Base-by-base conservation (phyloP, 2,888 invertebrate genomes). In the Oxystoma pomonae region DNA sequence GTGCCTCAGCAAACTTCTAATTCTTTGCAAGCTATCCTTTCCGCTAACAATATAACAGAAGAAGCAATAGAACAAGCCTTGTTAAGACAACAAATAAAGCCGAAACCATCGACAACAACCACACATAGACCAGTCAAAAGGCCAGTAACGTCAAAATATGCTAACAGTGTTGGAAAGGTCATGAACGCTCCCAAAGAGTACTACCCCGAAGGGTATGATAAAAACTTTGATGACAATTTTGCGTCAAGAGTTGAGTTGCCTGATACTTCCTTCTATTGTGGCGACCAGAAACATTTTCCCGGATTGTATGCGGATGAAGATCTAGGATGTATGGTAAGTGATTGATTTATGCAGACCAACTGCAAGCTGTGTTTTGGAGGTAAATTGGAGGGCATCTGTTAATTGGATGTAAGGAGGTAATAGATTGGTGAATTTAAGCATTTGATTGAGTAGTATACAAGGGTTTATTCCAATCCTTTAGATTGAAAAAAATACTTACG, bases 141-240 rank as follows among this genome's bases (percentile, higher is more conserved):
- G 0, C 82, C 83, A 64, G 80, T 82, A 20, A 73, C 64, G 74
- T 81, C 65, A 73, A 73, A 73, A 60, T 72, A 73, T 49, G 73
- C 74, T 20, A 76, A 73, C 50, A 78, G 77, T 61, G 75, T 77
- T 9, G 80, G 79, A 3, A 81, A 92, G 82, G 93, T 94, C 2
- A 94, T 94, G 94, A 94, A 94, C 75, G 93, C 94, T 0, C 94
- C 94, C 0, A 87, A 89, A 56, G 94, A 94, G 74, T 94, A 94
- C 76, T 94, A 94, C 77, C 94, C 94, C 0, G 90, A 91, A 1
- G 91, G 91, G 0, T 94, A 94, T 74, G 92, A 93, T 74, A 93
- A 93, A 80, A 92, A 93, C 77, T 94, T 92, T 73, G 94, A 94
- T 74, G 94, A 94, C 73, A 91, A 92, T 73, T 93, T 93, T 77